These are phyloP conservation scores for Daphoenositta chrysoptera DNA, from an alignment of 2,113 vertebrate species.

Conservation along the genomic window DNA sequence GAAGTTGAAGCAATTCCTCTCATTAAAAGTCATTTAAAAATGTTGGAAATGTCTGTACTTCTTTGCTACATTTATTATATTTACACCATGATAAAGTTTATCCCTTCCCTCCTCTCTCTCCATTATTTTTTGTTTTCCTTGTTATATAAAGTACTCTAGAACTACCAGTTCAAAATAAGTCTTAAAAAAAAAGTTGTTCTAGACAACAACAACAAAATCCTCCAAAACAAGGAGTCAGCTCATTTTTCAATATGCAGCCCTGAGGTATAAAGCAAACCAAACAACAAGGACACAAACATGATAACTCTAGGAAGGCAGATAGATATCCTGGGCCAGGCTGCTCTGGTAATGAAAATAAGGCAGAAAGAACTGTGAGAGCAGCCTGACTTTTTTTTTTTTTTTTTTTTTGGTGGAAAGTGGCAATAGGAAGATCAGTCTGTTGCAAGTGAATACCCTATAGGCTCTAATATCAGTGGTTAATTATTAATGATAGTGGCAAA, in stretches of 20 bases:
- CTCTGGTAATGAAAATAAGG: background rate
- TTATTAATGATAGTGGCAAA: background rate
- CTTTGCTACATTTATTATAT: background rate
- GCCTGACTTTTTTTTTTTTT: background rate
- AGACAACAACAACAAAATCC: background rate
- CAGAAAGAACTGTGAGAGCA: background rate
- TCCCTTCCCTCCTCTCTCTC: background rate
- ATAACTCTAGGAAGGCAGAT: background rate
- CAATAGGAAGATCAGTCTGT: background rate
- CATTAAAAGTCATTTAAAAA: constrained; percentile 20
- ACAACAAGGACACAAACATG: background rate
- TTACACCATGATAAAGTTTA: background rate
- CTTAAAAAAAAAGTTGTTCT: background rate
- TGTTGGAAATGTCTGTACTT: constrained; percentile 27
- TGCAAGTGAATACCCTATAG: background rate
- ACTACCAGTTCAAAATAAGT: background rate
- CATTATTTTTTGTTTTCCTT: background rate
- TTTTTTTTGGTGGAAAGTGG: background rate
- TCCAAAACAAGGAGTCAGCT: background rate
- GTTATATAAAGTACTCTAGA: background rate
- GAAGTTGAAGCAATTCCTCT: background rate
- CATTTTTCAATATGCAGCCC: background rate
- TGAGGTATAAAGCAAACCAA: background rate
- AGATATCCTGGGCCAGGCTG: background rate
- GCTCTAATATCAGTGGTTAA: background rate